Conservation (phyloP, 30 jellyfish, hydroid and myxozoan species). For the Nemopilema nomurai region DNA sequence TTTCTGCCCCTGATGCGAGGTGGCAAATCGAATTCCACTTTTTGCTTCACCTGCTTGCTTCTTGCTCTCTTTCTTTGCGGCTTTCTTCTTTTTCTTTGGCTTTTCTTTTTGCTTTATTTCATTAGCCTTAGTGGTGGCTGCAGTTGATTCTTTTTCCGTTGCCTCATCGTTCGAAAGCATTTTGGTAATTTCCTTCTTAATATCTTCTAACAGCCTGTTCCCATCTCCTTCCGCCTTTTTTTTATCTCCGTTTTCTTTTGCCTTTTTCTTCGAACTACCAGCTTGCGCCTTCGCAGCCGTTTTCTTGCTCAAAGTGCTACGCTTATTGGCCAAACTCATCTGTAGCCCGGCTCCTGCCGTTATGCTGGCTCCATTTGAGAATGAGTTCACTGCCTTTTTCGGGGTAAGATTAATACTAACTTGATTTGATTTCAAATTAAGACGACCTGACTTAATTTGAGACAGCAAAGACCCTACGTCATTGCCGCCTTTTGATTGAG, state of each 20-base stretch:
- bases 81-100: background rate
- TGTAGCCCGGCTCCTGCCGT: conserved; percentile 23
- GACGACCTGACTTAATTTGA: conserved; percentile 18
- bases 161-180: background rate
- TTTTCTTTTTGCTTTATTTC: background rate
- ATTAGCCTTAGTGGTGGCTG: background rate
- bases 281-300: background rate
- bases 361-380: background rate
- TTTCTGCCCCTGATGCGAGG: conserved; percentile 8
- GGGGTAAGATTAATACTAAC: conserved; percentile 42
- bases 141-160: background rate
- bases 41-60: background rate
- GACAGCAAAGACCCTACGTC: conserved; percentile 26
- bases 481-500: conserved; percentile 9
- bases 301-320: conserved; percentile 2
- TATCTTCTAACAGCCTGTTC: background rate
- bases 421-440: conserved; percentile 36
- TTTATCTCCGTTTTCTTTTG: background rate
- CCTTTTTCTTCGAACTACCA: background rate
- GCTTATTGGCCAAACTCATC: conserved; percentile 20
- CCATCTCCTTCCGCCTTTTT: background rate
- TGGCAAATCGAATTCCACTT: conserved; percentile 16
- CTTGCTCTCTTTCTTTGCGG: background rate
- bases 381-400: background rate
- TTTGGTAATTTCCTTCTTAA: background rate